phyloP scores from a whole-genome alignment of 2,888 invertebrate species.

The Cordilura impudica region DNA sequence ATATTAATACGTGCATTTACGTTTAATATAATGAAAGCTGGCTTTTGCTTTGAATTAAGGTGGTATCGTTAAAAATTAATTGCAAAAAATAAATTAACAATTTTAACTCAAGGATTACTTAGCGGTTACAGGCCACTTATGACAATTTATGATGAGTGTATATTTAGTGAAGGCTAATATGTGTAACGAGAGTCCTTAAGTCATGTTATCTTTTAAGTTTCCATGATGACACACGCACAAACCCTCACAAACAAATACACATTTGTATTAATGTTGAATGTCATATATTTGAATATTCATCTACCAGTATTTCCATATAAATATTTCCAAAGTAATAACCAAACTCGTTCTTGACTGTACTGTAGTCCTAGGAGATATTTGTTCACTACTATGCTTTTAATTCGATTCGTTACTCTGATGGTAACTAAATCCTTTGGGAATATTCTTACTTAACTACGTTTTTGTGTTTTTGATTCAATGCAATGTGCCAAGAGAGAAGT shows the following conservation, averaged over 20 bases:
- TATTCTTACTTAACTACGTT: constrained; percentile 64
- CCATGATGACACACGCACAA: neutral
- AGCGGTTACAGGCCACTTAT: constrained; percentile 24
- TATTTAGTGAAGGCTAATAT: constrained; percentile 3
- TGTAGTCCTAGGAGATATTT: constrained; percentile 66
- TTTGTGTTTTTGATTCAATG: constrained; percentile 51
- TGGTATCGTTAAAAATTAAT: constrained; percentile 57
- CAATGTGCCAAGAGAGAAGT: constrained; percentile 43
- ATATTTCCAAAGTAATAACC: constrained; percentile 38
- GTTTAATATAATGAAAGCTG: constrained; percentile 47
- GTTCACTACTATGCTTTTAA: constrained; percentile 72
- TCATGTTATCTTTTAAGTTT: constrained; percentile 64
- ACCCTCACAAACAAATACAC: neutral
- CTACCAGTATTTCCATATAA: neutral
- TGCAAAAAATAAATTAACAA: constrained; percentile 47
- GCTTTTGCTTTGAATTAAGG: constrained; percentile 50
- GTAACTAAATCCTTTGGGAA: constrained; percentile 69
- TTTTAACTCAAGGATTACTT: constrained; percentile 58
- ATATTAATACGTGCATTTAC: neutral
- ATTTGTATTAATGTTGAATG: constrained; percentile 32
- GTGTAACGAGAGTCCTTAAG: constrained; percentile 56
- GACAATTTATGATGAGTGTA: neutral
- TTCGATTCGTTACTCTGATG: constrained; percentile 76
- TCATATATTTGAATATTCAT: constrained; percentile 24
- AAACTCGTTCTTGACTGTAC: constrained; percentile 28